A percentile compares a stretch with the other conserved stretches of the same genome.
Evolutionary conservation across 2,797 vertebrate species (phyloP).

Genomic region (Falco naumanni): DNA sequence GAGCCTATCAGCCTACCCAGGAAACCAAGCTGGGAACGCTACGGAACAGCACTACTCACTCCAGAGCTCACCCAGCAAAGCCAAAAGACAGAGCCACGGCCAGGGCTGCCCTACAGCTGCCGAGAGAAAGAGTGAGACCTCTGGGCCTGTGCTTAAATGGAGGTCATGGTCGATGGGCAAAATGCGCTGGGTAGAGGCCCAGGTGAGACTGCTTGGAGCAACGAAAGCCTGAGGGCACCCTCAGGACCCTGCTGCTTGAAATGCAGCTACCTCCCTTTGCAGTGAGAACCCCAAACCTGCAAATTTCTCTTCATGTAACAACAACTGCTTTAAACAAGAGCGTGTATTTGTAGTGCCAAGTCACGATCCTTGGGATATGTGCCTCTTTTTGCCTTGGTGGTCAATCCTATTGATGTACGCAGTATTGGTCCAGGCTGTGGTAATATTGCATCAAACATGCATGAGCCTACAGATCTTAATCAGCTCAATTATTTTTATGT

Average conservation of each 20-base stretch:
- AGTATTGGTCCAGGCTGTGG: background rate
- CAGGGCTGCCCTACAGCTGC: background rate
- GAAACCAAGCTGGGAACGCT: background rate
- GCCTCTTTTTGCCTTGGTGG: background rate
- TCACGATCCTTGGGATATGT: background rate
- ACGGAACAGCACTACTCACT: no score
- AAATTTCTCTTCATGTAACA: background rate
- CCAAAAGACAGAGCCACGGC: background rate
- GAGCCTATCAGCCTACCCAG: background rate
- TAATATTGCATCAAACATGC: background rate
- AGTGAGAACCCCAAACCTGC: background rate
- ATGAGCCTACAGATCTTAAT: background rate
- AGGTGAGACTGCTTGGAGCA: background rate
- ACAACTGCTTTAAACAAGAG: background rate
- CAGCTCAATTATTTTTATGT: background rate
- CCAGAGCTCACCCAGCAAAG: background rate
- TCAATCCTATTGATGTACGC: background rate
- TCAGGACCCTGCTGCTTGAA: background rate
- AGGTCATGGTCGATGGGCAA: background rate
- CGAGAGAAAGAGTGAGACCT: fast-evolving
- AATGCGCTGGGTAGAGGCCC: background rate
- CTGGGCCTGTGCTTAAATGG: background rate
- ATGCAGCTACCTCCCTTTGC: background rate
- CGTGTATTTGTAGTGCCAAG: background rate
- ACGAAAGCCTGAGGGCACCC: background rate